A percentile compares a stretch with the other conserved stretches of the same genome.
Conservation (phyloP, 2,888 invertebrate species). For the Unio pictorum region DNA sequence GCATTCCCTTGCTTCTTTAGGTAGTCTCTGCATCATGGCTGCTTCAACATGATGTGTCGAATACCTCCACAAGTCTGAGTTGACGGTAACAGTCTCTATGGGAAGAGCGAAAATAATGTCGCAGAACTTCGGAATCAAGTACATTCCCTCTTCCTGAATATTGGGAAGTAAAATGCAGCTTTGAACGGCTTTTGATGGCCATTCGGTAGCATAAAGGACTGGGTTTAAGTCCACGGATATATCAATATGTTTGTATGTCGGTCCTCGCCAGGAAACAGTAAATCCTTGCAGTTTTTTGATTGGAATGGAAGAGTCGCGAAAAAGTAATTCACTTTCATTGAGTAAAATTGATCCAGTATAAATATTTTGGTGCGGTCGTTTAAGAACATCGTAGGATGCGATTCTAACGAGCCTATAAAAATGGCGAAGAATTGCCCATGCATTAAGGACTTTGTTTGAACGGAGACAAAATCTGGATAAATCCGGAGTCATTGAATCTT, state of each 20-base stretch:
- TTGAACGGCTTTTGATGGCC: slow-evolving; percentile 4
- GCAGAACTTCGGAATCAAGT: slow-evolving; percentile 19
- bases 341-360: slow-evolving; percentile 10
- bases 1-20: slow-evolving; percentile 10
- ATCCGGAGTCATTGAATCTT: neutral
- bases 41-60: slow-evolving; percentile 23
- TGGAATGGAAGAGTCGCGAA: neutral
- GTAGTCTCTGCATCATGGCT: slow-evolving; percentile 10
- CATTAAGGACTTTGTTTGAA: slow-evolving; percentile 3
- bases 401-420: slow-evolving; percentile 7
- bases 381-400: slow-evolving; percentile 14
- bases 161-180: slow-evolving; percentile 7
- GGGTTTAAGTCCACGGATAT: slow-evolving; percentile 22
- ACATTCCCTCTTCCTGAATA: slow-evolving; percentile 14
- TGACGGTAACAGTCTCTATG: neutral
- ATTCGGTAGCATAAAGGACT: slow-evolving; percentile 7
- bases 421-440: slow-evolving; percentile 6
- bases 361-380: neutral
- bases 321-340: slow-evolving; percentile 6
- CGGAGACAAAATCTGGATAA: slow-evolving; percentile 10
- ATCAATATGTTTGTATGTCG: slow-evolving; percentile 13
- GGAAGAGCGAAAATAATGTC: neutral
- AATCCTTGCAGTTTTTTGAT: slow-evolving; percentile 10
- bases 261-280: slow-evolving; percentile 15
- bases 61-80: slow-evolving; percentile 16